Evolutionary conservation across 2,797 vertebrate genomes (phyloP).

Genomic region (Galago senegalensis): DNA sequence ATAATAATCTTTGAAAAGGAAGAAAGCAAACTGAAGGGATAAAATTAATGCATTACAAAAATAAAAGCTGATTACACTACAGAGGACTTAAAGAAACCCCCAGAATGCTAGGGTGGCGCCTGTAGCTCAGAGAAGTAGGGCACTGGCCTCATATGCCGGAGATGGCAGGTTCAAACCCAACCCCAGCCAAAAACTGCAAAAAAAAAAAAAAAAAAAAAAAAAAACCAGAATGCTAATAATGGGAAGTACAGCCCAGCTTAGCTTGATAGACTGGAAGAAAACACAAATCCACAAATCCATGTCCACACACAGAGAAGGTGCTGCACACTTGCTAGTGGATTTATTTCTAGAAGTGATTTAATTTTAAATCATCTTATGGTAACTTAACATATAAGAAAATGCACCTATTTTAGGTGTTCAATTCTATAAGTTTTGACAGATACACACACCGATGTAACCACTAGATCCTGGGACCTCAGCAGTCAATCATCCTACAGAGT

Average conservation of each 20-base stretch:
- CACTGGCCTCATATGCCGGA: too few relatives aligned
- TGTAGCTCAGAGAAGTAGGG: too few relatives aligned
- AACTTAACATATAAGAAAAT: slow-evolving; percentile 26
- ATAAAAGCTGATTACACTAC: neutral
- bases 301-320: neutral
- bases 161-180: too few relatives aligned
- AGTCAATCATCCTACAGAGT: neutral
- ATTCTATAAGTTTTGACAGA: neutral
- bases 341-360: neutral
- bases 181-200: too few relatives aligned
- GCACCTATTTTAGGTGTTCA: neutral
- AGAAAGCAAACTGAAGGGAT: neutral
- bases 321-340: neutral
- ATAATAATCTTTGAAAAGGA: slow-evolving; percentile 30
- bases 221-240: neutral
- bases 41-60: neutral
- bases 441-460: neutral
- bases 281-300: neutral
- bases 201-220: neutral
- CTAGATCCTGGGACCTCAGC: neutral
- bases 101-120: too few relatives aligned
- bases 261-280: neutral
- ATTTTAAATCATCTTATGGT: neutral
- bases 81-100: too few relatives aligned
- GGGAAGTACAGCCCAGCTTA: neutral